A percentile compares a stretch with the other conserved stretches of the same genome.
Evolutionary conservation across 2,888 invertebrate species (phyloP).

Genomic region (Spodoptera exigua): DNA sequence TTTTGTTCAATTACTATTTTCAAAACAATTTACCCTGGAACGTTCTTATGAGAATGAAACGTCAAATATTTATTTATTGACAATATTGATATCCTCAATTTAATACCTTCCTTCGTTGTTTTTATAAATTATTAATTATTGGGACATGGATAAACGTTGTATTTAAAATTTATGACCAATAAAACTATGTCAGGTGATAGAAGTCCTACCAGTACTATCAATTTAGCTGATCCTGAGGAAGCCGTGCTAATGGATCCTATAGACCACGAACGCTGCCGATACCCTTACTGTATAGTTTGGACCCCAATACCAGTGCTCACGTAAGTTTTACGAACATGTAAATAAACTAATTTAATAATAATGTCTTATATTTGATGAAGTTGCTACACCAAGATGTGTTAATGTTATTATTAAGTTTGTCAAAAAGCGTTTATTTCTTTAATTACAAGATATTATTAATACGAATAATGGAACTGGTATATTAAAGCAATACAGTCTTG

Average conservation of each 20-base stretch:
- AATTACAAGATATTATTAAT: no score
- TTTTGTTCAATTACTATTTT: no score
- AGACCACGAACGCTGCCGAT: constrained; percentile 90
- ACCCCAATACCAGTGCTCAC: constrained; percentile 98
- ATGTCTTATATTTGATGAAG: no score
- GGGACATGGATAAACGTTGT: constrained; percentile 21
- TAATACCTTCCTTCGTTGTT: constrained; percentile 5
- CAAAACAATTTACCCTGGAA: no score
- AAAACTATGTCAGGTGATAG: constrained; percentile 74
- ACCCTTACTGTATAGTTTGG: constrained; percentile 98
- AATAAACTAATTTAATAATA: background rate
- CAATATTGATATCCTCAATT: background rate
- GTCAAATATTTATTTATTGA: constrained; percentile 38
- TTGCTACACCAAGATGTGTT: no score
- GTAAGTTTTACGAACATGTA: constrained; percentile 82
- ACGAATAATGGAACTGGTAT: no score
- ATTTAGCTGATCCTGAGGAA: constrained; percentile 75
- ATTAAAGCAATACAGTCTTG: no score
- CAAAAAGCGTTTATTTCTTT: no score
- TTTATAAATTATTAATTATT: constrained; percentile 13
- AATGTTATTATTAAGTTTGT: no score
- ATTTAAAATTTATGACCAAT: constrained; percentile 11
- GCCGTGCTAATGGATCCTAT: constrained; percentile 85
- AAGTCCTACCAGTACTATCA: constrained; percentile 74
- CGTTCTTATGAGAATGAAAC: background rate